A percentile compares a stretch with the other conserved stretches of the same genome.
Evolutionary conservation across 2,888 invertebrate species (phyloP).

Genomic region (Drosophila borborema): DNA sequence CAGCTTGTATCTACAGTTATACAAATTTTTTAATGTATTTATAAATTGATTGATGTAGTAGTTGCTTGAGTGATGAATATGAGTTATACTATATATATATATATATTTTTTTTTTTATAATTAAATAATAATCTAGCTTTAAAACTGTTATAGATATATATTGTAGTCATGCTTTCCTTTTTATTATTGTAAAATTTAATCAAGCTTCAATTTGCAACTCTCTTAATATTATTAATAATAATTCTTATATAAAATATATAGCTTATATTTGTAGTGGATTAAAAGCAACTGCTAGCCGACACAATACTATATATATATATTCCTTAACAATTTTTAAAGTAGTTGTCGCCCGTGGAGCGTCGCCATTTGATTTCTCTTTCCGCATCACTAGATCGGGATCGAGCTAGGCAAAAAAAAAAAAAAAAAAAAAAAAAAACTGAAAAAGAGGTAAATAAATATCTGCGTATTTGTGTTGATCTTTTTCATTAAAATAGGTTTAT

Average conservation of each 20-base stretch:
- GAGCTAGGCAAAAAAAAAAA: constrained; percentile 19
- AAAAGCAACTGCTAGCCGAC: not conserved
- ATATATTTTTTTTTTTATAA: too few species aligned
- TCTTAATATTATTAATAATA: too few species aligned
- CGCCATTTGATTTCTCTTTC: constrained; percentile 60
- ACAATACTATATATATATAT: not conserved
- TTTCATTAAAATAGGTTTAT: constrained; percentile 72
- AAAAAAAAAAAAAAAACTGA: not conserved
- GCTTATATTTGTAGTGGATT: constrained; percentile 14
- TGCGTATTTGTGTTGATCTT: constrained; percentile 57
- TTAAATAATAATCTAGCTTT: too few species aligned
- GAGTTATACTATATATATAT: too few species aligned
- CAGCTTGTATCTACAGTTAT: not conserved
- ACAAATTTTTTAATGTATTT: not conserved
- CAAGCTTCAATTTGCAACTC: too few species aligned
- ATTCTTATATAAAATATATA: not conserved
- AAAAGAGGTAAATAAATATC: constrained; percentile 31
- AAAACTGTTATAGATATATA: too few species aligned
- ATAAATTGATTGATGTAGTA: not conserved
- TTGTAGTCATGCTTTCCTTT: too few species aligned
- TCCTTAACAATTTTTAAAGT: constrained; percentile 40
- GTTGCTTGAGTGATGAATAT: not conserved
- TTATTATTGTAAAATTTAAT: too few species aligned
- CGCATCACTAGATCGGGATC: constrained; percentile 47
- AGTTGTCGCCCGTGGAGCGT: constrained; percentile 47